Conservation (phyloP, 2,113 vertebrate genomes). For the Bothrops jararaca region DNA sequence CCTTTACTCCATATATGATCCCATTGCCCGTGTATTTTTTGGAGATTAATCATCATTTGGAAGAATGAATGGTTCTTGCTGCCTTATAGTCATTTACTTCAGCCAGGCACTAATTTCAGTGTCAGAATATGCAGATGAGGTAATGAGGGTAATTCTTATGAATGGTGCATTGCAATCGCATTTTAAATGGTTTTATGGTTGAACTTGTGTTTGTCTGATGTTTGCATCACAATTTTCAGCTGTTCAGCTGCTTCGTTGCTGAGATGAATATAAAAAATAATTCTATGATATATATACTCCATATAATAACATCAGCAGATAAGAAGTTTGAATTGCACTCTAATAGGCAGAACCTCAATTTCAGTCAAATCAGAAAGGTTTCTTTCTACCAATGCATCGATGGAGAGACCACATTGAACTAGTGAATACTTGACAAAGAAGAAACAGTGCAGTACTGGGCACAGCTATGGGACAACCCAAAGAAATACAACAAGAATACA, state of each 20-base stretch:
- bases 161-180: background rate
- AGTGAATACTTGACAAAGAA: no score
- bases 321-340: no score
- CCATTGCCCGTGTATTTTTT: background rate
- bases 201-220: background rate
- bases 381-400: no score
- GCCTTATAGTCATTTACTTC: background rate
- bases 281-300: background rate
- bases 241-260: background rate
- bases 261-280: background rate
- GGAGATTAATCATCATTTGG: background rate
- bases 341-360: no score
- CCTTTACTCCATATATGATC: no score
- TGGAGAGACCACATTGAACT: no score
- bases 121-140: background rate
- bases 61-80: conserved; percentile 5
- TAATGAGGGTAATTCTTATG: fast-evolving
- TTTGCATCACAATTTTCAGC: background rate
- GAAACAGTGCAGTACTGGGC: no score
- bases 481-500: no score
- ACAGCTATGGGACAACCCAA: no score
- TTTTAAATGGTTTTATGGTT: background rate
- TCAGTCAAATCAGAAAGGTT: no score
- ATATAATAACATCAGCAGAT: background rate
- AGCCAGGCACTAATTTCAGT: conserved; percentile 7